Percentiles rank a stretch among this genome's conserved stretches.
These are phyloP conservation scores for Rhynchotus rufescens DNA, from an alignment of 2,797 vertebrate species.

Conservation along the genomic window DNA sequence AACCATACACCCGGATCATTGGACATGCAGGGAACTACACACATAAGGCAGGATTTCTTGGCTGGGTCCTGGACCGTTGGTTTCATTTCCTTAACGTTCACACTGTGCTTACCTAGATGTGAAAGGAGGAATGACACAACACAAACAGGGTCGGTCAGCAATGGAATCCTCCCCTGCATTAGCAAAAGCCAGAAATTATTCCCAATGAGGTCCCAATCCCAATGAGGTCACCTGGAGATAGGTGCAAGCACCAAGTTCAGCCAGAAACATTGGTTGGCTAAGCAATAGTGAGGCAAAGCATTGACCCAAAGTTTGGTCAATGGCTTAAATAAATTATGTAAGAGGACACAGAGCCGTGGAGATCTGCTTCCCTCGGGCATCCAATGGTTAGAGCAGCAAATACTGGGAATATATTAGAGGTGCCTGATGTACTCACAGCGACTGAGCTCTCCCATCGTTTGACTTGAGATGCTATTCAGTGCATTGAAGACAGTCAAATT, in stretches of 20 bases:
- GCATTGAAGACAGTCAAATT: neutral
- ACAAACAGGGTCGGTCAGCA: neutral
- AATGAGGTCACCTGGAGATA: neutral
- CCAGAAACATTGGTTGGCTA: neutral
- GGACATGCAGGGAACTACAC: accelerated
- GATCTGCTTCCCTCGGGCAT: neutral
- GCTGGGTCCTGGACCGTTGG: neutral
- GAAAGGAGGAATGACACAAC: neutral
- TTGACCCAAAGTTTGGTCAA: neutral
- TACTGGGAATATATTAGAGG: neutral
- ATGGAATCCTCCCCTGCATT: neutral
- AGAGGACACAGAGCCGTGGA: neutral
- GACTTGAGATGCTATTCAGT: neutral
- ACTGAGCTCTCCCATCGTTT: neutral
- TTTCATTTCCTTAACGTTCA: neutral
- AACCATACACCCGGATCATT: neutral
- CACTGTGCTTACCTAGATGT: neutral
- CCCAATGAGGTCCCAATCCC: neutral
- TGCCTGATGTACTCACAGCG: accelerated
- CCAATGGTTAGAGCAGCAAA: neutral
- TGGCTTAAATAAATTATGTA: neutral
- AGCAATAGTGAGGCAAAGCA: too few relatives aligned
- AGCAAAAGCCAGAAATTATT: neutral
- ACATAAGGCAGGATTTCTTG: neutral
- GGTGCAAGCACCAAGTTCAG: neutral